These are phyloP conservation scores for Brotula barbata DNA, from an alignment of 2,797 vertebrate genomes.

Conservation along the genomic window DNA sequence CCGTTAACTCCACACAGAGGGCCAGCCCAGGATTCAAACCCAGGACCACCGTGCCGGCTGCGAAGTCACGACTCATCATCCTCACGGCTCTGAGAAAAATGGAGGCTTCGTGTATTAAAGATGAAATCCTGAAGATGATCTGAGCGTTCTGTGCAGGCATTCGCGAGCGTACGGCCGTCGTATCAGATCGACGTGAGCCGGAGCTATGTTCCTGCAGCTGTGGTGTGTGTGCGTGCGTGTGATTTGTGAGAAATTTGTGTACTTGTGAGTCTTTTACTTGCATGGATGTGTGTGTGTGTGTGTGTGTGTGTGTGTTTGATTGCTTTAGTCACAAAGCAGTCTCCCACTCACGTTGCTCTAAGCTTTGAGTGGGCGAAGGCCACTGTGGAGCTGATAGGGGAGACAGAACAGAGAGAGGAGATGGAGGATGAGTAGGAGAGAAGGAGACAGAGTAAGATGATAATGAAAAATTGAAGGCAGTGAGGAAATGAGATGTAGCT, in stretches of 20 bases:
- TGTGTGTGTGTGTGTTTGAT: conserved; percentile 46
- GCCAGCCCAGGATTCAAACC: too few relatives aligned
- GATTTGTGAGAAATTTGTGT: conserved; percentile 38
- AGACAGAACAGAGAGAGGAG: conserved; percentile 70
- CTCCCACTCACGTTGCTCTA: conserved; percentile 78
- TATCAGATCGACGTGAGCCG: conserved; percentile 41
- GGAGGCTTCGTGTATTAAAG: conserved; percentile 52
- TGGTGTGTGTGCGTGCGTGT: conserved; percentile 15
- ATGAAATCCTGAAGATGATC: conserved; percentile 64
- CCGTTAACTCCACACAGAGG: too few relatives aligned
- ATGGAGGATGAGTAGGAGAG: conserved; percentile 74
- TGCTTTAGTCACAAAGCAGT: conserved; percentile 77
- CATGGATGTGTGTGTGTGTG: conserved; percentile 33
- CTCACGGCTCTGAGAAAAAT: conserved; percentile 48
- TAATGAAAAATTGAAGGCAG: conserved; percentile 75
- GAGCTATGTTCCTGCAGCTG: conserved; percentile 40
- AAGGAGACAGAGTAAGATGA: conserved; percentile 73
- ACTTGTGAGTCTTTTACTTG: conserved; percentile 35
- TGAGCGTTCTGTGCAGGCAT: conserved; percentile 45
- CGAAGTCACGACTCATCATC: conserved; percentile 27
- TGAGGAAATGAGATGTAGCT: conserved; percentile 72
- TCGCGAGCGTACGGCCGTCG: conserved; percentile 38
- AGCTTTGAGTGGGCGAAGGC: conserved; percentile 81
- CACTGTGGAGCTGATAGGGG: conserved; percentile 77
- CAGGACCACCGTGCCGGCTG: too few relatives aligned